Evolutionary conservation across 1,140 invertebrate species (phyloP).

Genomic region (Tachypleus tridentatus): DNA sequence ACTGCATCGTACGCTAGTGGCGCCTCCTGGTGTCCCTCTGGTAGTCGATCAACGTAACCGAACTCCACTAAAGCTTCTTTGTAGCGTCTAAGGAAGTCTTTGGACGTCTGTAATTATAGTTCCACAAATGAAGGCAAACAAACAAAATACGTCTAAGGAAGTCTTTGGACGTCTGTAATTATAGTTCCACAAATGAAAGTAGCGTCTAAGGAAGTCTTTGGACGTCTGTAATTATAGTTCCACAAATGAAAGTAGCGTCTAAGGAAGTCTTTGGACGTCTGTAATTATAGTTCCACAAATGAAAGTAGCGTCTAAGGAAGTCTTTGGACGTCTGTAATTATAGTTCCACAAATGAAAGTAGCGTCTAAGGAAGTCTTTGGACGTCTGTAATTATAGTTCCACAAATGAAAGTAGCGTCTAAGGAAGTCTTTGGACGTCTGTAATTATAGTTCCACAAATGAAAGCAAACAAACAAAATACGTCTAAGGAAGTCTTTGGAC

Average conservation of each 20-base stretch:
- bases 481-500: conserved; percentile 42
- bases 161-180: conserved; percentile 46
- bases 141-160: conserved; percentile 42
- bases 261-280: conserved; percentile 50
- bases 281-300: conserved; percentile 23
- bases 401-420: conserved; percentile 39
- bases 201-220: conserved; percentile 44
- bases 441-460: conserved; percentile 20
- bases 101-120: conserved; percentile 44
- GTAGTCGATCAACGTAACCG: conserved; percentile 40
- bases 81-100: conserved; percentile 48
- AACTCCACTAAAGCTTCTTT: conserved; percentile 48
- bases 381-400: conserved; percentile 42
- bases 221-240: conserved; percentile 43
- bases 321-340: conserved; percentile 46
- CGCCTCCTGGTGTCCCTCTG: conserved; percentile 90
- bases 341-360: conserved; percentile 32
- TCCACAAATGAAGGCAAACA: too few relatives aligned
- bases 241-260: conserved; percentile 39
- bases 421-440: conserved; percentile 51
- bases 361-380: conserved; percentile 44
- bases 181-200: conserved; percentile 31
- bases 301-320: conserved; percentile 45
- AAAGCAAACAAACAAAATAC: conserved; percentile 28
- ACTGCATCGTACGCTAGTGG: conserved; percentile 98